phyloP scores from a whole-genome alignment of 2,888 invertebrate species.

The Drosophila mulleri region DNA sequence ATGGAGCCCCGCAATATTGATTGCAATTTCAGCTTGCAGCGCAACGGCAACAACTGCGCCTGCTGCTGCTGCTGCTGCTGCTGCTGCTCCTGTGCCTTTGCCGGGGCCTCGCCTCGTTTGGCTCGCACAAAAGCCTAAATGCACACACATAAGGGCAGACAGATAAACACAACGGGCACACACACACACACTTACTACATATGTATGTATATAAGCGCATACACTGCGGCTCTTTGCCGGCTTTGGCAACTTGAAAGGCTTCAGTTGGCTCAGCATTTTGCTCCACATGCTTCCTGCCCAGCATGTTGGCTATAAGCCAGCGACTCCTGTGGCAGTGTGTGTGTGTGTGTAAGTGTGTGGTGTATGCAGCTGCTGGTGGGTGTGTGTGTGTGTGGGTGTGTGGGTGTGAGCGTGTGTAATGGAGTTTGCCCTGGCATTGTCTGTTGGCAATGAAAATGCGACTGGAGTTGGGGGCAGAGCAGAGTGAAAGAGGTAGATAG shows the following conservation, averaged over 20 bases:
- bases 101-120: slow-evolving; percentile 69
- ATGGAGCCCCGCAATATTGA: slow-evolving; percentile 72
- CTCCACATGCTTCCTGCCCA: slow-evolving; percentile 29
- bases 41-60: slow-evolving; percentile 32
- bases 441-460: slow-evolving; percentile 81
- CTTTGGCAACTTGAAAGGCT: slow-evolving; percentile 81
- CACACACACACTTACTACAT: slow-evolving; percentile 28
- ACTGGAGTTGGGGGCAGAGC: slow-evolving; percentile 14
- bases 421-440: slow-evolving; percentile 77
- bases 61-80: slow-evolving; percentile 38
- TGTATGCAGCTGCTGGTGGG: slow-evolving; percentile 34
- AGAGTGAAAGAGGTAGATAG: neutral
- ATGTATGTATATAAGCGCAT: slow-evolving; percentile 10
- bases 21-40: slow-evolving; percentile 79
- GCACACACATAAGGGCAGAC: slow-evolving; percentile 53
- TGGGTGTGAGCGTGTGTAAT: slow-evolving; percentile 28
- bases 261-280: slow-evolving; percentile 70
- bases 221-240: slow-evolving; percentile 57
- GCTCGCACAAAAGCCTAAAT: slow-evolving; percentile 79
- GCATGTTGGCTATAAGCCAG: slow-evolving; percentile 24
- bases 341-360: slow-evolving; percentile 7
- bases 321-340: slow-evolving; percentile 10
- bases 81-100: slow-evolving; percentile 14
- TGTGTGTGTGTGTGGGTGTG: slow-evolving; percentile 15
- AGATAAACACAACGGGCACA: slow-evolving; percentile 58